These are phyloP conservation scores for Cinclus cinclus DNA, from an alignment of 2,113 vertebrate genomes.

Conservation along the genomic window DNA sequence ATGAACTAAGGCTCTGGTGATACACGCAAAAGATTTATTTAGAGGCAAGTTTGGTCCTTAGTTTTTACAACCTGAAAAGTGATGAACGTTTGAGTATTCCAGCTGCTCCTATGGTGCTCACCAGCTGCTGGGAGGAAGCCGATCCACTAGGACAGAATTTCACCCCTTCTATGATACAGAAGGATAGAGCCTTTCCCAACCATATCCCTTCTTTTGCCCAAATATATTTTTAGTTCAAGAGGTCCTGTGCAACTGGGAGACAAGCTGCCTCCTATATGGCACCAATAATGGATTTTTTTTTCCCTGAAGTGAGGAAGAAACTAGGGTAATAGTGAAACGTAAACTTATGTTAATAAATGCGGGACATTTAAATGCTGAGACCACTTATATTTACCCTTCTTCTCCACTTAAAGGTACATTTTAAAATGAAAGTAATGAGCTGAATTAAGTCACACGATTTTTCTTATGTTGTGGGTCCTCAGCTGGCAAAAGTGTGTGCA, in stretches of 20 bases:
- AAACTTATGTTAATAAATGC: background rate
- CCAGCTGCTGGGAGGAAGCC: background rate
- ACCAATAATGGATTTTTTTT: background rate
- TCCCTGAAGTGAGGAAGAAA: background rate
- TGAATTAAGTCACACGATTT: background rate
- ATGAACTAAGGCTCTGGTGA: background rate
- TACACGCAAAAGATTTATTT: background rate
- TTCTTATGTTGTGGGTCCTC: background rate
- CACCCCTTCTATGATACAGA: background rate
- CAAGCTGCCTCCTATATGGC: background rate
- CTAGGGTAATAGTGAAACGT: background rate
- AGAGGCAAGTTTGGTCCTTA: background rate
- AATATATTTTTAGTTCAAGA: background rate
- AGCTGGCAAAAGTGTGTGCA: background rate
- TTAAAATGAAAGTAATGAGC: background rate
- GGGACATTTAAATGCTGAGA: background rate
- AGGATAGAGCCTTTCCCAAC: background rate
- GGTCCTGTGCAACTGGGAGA: background rate
- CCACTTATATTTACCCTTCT: background rate
- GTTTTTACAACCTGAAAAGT: background rate
- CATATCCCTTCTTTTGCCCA: background rate
- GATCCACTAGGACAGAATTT: accelerated
- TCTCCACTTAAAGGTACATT: background rate
- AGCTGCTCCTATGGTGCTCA: background rate
- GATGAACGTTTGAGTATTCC: background rate